These are phyloP conservation scores for Phyllotis vaccarum DNA, from an alignment of 2,797 vertebrate genomes.

Conservation along the genomic window DNA sequence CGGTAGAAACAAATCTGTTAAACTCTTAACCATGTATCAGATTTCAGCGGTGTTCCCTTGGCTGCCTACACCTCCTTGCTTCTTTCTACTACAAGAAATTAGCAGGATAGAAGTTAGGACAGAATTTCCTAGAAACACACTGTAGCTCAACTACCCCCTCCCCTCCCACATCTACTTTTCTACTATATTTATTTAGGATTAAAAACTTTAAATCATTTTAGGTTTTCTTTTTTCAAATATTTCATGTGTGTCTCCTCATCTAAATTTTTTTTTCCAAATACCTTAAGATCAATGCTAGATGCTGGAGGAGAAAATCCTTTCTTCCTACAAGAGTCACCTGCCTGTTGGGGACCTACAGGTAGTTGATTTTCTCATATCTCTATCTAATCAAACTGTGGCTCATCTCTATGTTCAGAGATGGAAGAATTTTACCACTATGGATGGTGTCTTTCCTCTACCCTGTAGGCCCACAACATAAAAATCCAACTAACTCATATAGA, in stretches of 20 bases:
- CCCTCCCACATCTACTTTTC: background rate
- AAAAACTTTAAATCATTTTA: conserved; percentile 5
- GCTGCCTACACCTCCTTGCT: background rate
- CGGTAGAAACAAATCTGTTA: background rate
- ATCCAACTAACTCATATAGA: background rate
- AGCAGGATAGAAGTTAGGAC: background rate
- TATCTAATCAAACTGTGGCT: background rate
- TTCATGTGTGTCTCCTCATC: background rate
- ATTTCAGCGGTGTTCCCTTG: conserved; percentile 4
- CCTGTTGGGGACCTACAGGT: background rate
- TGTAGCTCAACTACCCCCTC: background rate
- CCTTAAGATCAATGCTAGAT: background rate
- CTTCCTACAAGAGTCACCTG: background rate
- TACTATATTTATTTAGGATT: background rate
- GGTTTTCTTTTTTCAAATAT: background rate
- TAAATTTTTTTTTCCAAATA: background rate
- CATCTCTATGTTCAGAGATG: background rate
- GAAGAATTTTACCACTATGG: background rate
- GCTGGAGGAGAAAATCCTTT: background rate
- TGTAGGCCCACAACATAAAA: background rate
- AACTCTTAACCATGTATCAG: background rate
- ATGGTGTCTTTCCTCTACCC: background rate
- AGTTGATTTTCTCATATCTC: background rate
- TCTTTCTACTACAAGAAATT: background rate
- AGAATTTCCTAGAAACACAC: background rate